Percentiles rank a stretch among this genome's conserved stretches.
phyloP scores from a whole-genome alignment of 1,140 invertebrate species.

The Lepidurus apus region DNA sequence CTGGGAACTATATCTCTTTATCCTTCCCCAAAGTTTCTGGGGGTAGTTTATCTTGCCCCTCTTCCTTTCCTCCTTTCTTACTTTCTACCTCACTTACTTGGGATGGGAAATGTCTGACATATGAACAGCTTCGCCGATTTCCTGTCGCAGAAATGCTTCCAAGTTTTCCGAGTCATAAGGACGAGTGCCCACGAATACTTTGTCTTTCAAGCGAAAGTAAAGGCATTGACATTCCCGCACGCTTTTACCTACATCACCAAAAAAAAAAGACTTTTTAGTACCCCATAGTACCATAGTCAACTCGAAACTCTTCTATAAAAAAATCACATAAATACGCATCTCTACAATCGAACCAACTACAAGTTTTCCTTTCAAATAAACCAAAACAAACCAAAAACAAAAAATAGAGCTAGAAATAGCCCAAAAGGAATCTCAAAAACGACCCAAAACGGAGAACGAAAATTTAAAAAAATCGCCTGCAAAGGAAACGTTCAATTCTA shows the following conservation, averaged over 20 bases:
- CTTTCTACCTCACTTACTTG: conserved; percentile 51
- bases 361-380: no score
- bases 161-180: conserved; percentile 81
- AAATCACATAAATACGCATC: no score
- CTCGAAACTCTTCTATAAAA: background rate
- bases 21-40: background rate
- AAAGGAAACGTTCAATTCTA: no score
- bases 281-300: background rate
- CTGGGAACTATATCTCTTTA: background rate
- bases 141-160: conserved; percentile 79
- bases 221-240: conserved; percentile 59
- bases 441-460: no score
- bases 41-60: background rate
- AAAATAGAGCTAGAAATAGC: no score
- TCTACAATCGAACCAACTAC: no score
- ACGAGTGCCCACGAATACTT: conserved; percentile 77
- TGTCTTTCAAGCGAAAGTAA: conserved; percentile 88
- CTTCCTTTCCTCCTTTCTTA: background rate
- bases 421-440: no score
- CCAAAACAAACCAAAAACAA: no score
- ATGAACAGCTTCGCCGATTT: conserved; percentile 73
- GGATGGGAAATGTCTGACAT: conserved; percentile 82
- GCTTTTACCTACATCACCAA: conserved; percentile 46
- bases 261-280: conserved; percentile 27
- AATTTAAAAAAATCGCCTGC: no score